Evolutionary conservation across 1,140 invertebrate genomes (phyloP), one percentile per base, ranked within the genome.

Genomic region (Diorhabda sublineata): DNA sequence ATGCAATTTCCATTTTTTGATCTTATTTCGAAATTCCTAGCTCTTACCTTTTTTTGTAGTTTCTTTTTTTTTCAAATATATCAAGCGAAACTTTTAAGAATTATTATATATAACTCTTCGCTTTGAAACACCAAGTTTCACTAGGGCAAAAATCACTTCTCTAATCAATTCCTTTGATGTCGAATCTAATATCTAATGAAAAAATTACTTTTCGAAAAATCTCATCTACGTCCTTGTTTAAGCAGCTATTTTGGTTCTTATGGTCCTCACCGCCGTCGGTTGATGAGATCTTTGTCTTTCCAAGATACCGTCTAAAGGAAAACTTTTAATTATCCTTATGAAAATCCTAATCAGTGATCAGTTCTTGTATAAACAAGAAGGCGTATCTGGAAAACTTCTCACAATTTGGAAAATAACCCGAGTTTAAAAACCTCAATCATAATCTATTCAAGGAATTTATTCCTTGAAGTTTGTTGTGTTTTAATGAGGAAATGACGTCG

Each of bases 241-340:
- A 52, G n/a, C 47, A 52, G n/a, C 6, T 52, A 26, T 52, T 52
- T 52, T 52, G n/a, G 47, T n/a, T n/a, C 6, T 6, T 52, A 8
- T 4, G 47, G 47, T 52, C 47, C n/a, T n/a, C 47, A 4, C 47
- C n/a, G 47, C 47, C n/a, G 47, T n/a, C 47, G 47, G 6, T 52
- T 52, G 47, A 52, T 52, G 47, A 52, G 47, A 52, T 52, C 47
- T 52, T 52, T 52, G 47, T 52, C 47, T 52, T n/a, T 52, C n/a
- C 6, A n/a, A 52, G 6, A 52, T 52, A 6, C n/a, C 47, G n/a
- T 52, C 47, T 52, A 52, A n/a, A 8, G n/a, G n/a, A 52, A 52
- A 52, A 52, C 47, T 52, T 52, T 52, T 52, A 52, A 52, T 52
- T 52, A 52, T 52, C 47, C 47, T 52, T 52, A 52, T 52, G 47